Percentiles rank a stretch among this genome's conserved stretches.
These are phyloP conservation scores for Arion vulgaris DNA, from an alignment of 1,140 invertebrate genomes.

Conservation along the genomic window DNA sequence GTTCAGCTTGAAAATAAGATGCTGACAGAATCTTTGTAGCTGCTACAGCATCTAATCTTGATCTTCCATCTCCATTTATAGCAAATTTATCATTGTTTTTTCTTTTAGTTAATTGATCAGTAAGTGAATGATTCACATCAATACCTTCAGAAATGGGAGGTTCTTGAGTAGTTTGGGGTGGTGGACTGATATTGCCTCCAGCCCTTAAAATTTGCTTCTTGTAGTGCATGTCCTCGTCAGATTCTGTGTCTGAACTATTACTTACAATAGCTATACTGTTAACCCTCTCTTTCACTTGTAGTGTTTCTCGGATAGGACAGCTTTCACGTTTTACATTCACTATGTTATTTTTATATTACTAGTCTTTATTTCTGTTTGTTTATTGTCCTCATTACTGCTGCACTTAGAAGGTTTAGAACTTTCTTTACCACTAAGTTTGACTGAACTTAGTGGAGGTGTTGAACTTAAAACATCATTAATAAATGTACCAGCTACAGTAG, in stretches of 20 bases:
- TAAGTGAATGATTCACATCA: slow-evolving; percentile 66
- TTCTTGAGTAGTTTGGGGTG: slow-evolving; percentile 55
- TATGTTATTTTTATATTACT: background rate
- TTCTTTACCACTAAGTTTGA: background rate
- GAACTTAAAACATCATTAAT: background rate
- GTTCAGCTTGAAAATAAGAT: background rate
- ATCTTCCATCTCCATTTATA: slow-evolving; percentile 52
- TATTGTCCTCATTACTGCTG: background rate
- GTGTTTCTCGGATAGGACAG: slow-evolving; percentile 29
- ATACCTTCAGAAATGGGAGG: slow-evolving; percentile 52
- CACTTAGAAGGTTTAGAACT: background rate
- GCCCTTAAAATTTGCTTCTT: slow-evolving; percentile 67
- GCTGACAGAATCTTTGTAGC: slow-evolving; percentile 15
- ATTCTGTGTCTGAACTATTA: slow-evolving; percentile 1
- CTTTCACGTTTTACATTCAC: background rate
- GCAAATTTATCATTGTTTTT: slow-evolving; percentile 54
- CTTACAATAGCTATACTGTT: slow-evolving; percentile 22
- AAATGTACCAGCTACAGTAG: background rate
- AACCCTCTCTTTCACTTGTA: slow-evolving; percentile 22
- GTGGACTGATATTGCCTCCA: slow-evolving; percentile 54
- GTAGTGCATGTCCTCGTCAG: slow-evolving; percentile 70
- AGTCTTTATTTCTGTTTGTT: background rate
- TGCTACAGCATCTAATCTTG: slow-evolving; percentile 23
- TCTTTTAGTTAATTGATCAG: slow-evolving; percentile 66
- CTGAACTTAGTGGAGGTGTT: background rate